A percentile compares a stretch with the other conserved stretches of the same genome.
phyloP scores from a whole-genome alignment of 2,888 invertebrate genomes.

The Leptinotarsa tumamoca region DNA sequence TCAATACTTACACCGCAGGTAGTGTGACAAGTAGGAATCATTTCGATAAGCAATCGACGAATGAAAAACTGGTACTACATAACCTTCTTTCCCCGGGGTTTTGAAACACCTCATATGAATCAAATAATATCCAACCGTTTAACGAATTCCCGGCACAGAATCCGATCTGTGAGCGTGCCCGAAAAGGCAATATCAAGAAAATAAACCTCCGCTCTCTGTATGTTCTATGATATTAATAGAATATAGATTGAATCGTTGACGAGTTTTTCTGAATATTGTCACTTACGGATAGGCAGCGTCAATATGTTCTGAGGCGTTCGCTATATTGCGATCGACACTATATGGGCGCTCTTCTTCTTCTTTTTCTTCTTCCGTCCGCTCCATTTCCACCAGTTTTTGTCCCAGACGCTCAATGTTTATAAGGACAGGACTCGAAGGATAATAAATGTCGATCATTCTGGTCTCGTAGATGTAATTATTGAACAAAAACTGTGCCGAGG shows the following conservation, averaged over 20 bases:
- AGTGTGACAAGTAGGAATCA: background rate
- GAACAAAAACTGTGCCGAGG: conserved; percentile 6
- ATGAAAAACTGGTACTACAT: background rate
- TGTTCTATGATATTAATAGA: conserved; percentile 60
- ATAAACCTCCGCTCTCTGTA: conserved; percentile 41
- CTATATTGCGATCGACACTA: conserved; percentile 51
- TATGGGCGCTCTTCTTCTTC: conserved; percentile 40
- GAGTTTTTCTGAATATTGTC: conserved; percentile 58
- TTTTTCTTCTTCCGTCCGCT: conserved; percentile 32
- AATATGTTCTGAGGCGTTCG: conserved; percentile 53
- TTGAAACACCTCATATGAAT: conserved; percentile 9
- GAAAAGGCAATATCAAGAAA: conserved; percentile 54
- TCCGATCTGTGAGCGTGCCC: conserved; percentile 29
- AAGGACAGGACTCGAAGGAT: conserved; percentile 43
- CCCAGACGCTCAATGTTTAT: conserved; percentile 34
- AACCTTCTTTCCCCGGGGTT: background rate
- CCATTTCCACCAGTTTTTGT: conserved; percentile 53
- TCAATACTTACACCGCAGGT: no score
- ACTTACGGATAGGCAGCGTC: conserved; percentile 53
- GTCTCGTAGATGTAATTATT: conserved; percentile 22
- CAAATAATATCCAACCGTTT: conserved; percentile 4
- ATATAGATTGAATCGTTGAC: conserved; percentile 64
- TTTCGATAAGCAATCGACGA: background rate
- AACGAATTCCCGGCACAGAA: background rate
- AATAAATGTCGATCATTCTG: conserved; percentile 21